These are phyloP conservation scores for Drosophila kohkoa DNA, from an alignment of 1,140 invertebrate species.

Conservation along the genomic window DNA sequence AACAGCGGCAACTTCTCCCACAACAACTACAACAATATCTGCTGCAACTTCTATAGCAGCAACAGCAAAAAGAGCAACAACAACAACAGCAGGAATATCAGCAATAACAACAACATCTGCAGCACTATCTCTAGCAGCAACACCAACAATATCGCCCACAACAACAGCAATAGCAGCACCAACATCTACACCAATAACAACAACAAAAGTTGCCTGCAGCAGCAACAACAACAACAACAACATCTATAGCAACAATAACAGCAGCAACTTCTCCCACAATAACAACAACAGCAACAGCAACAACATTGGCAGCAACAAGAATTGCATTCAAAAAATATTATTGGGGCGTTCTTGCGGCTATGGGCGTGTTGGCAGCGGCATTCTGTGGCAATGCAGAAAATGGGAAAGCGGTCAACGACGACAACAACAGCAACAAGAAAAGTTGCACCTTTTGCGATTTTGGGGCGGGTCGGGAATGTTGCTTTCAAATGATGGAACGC, in stretches of 20 bases:
- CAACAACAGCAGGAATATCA: no score
- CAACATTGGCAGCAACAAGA: slow-evolving; percentile 20
- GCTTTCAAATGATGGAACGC: slow-evolving; percentile 48
- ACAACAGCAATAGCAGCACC: no score
- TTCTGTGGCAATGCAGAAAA: slow-evolving; percentile 29
- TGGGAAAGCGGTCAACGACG: slow-evolving; percentile 23
- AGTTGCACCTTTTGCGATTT: slow-evolving; percentile 42
- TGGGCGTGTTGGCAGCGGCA: slow-evolving; percentile 29
- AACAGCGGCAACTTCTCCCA: no score
- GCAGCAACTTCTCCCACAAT: no score
- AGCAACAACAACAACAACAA: slow-evolving; percentile 2
- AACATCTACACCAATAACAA: slow-evolving; percentile 1
- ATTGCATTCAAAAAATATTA: slow-evolving; percentile 54
- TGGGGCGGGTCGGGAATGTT: not conserved
- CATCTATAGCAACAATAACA: not conserved
- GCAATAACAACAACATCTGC: no score
- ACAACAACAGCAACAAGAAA: slow-evolving; percentile 21
- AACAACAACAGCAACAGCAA: not conserved
- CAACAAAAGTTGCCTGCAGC: not conserved
- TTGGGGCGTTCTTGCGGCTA: slow-evolving; percentile 34
- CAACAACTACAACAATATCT: no score
- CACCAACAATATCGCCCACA: no score
- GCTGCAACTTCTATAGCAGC: no score
- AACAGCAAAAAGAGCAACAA: no score
- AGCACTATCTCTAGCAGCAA: no score